Evolutionary conservation across 2,113 vertebrate genomes (phyloP).

Genomic region (Podilymbus podiceps): DNA sequence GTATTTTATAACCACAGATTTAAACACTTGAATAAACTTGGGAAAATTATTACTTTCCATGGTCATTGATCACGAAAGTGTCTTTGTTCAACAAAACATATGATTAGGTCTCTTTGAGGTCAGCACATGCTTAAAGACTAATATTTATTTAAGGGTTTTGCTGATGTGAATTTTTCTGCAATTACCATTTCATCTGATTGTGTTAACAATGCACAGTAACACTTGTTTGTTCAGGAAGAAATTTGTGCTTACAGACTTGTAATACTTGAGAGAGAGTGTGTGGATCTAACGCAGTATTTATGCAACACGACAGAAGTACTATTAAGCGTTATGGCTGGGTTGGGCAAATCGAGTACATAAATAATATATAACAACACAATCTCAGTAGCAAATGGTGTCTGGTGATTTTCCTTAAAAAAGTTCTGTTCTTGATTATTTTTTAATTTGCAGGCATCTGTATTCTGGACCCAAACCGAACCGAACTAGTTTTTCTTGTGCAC

Average conservation of each 20-base stretch:
- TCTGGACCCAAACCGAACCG: background rate
- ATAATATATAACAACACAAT: background rate
- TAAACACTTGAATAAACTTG: background rate
- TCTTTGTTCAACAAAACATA: constrained; percentile 8
- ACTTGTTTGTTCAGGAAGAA: constrained; percentile 1
- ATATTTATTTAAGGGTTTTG: constrained; percentile 17
- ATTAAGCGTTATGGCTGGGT: background rate
- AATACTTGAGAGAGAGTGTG: background rate
- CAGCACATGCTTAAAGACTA: constrained; percentile 15
- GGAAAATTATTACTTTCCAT: background rate
- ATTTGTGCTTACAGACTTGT: background rate
- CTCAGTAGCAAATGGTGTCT: background rate
- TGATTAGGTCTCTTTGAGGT: background rate
- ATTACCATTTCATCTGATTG: constrained; percentile 23
- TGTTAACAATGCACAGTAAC: constrained; percentile 18
- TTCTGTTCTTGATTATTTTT: background rate
- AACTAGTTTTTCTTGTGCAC: background rate
- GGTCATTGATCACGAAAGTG: background rate
- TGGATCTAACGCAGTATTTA: background rate
- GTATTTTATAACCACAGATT: background rate
- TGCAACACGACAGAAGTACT: background rate
- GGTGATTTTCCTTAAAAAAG: background rate
- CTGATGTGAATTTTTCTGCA: constrained; percentile 1
- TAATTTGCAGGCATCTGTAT: background rate
- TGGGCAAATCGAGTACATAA: background rate